A percentile compares a stretch with the other conserved stretches of the same genome.
Conservation (phyloP, 1,140 invertebrate species). For the Sesamia nonagrioides region DNA sequence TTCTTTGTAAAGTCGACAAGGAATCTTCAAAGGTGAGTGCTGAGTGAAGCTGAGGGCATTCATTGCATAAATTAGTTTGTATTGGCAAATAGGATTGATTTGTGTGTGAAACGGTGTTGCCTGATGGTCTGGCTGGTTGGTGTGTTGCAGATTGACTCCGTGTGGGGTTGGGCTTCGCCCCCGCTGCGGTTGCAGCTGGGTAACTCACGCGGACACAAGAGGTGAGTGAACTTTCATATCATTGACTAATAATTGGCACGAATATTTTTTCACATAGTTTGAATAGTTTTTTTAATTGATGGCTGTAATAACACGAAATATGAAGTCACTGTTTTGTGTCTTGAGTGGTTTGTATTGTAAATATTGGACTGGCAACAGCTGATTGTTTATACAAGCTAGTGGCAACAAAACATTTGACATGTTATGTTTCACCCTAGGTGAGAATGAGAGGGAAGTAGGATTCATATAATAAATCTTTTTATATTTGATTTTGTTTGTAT, state of each 20-base stretch:
- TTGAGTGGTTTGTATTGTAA: constrained; percentile 31
- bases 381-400: constrained; percentile 46
- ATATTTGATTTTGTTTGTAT: background rate
- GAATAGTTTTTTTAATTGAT: constrained; percentile 35
- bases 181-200: constrained; percentile 94
- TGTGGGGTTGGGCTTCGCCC: constrained; percentile 97
- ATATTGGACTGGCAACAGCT: constrained; percentile 42
- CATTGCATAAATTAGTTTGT: constrained; percentile 79
- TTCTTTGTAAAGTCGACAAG: constrained; percentile 69
- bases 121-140: constrained; percentile 55
- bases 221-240: constrained; percentile 73
- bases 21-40: constrained; percentile 83
- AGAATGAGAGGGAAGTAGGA: constrained; percentile 8
- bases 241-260: constrained; percentile 51
- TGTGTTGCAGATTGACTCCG: constrained; percentile 92
- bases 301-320: constrained; percentile 24
- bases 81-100: constrained; percentile 57
- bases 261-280: constrained; percentile 44
- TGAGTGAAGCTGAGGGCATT: constrained; percentile 61
- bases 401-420: constrained; percentile 14
- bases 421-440: background rate
- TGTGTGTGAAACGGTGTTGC: constrained; percentile 50
- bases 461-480: background rate
- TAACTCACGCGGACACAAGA: constrained; percentile 89
- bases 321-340: constrained; percentile 42